Percentiles rank a stretch among this genome's conserved stretches.
Evolutionary conservation across 1,140 invertebrate species (phyloP).

Genomic region (Hycleus cichorii): DNA sequence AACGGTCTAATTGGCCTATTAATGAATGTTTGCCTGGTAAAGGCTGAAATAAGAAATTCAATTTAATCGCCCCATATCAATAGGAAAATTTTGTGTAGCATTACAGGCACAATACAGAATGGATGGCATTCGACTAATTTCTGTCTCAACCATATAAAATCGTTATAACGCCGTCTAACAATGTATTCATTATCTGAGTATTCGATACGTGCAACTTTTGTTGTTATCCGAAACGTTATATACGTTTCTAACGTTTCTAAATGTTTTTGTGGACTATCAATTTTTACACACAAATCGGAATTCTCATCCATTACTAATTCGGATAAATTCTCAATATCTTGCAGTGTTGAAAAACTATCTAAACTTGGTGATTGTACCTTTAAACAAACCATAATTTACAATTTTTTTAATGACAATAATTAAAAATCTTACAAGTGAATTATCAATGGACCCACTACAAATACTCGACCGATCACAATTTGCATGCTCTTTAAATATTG

Average conservation of each 20-base stretch:
- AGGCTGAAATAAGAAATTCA: conserved; percentile 47
- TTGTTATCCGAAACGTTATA: conserved; percentile 64
- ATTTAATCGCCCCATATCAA: not conserved
- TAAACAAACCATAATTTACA: conserved; percentile 9
- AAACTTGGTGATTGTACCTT: conserved; percentile 52
- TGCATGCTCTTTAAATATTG: conserved; percentile 31
- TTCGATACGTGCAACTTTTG: conserved; percentile 59
- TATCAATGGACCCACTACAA: conserved; percentile 32
- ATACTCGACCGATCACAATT: conserved; percentile 31
- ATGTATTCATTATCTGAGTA: conserved; percentile 60
- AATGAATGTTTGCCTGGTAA: conserved; percentile 67
- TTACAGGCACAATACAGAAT: conserved; percentile 63
- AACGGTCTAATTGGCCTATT: conserved; percentile 62
- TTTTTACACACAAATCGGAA: conserved; percentile 58
- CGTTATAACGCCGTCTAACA: conserved; percentile 66
- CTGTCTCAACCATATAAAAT: conserved; percentile 66
- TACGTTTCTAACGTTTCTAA: conserved; percentile 67
- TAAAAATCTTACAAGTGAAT: conserved; percentile 30
- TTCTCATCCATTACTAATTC: conserved; percentile 48
- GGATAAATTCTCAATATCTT: conserved; percentile 48
- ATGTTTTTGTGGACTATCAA: conserved; percentile 74
- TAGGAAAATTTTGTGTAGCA: too few relatives aligned
- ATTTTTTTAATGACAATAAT: conserved; percentile 1
- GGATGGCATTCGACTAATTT: conserved; percentile 59
- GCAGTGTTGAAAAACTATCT: conserved; percentile 55